Conservation (phyloP, 2,113 vertebrate species). For the Terrapene triunguis region DNA sequence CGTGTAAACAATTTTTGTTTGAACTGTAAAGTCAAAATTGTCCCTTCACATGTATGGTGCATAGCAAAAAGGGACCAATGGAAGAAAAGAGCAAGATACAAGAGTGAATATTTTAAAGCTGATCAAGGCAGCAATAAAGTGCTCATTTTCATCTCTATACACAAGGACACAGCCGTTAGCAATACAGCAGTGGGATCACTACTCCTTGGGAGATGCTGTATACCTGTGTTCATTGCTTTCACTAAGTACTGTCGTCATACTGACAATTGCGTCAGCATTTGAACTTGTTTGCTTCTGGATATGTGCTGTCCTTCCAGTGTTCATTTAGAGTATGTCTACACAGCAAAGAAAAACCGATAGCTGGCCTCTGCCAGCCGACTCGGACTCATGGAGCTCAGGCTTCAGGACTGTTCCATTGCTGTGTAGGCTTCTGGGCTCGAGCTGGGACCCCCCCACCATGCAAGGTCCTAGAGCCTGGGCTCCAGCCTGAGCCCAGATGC, state of each 20-base stretch:
- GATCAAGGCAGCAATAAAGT: neutral
- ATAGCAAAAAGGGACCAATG: neutral
- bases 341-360: neutral
- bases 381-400: neutral
- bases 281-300: neutral
- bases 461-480: neutral
- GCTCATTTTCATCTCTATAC: neutral
- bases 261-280: neutral
- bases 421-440: neutral
- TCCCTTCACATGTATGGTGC: neutral
- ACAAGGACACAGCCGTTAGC: neutral
- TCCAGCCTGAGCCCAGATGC: neutral
- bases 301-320: neutral
- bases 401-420: neutral
- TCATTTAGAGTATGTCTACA: neutral
- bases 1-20: neutral
- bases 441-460: neutral
- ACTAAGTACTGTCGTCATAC: neutral
- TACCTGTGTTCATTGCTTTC: accelerated
- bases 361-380: neutral
- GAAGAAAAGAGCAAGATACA: neutral
- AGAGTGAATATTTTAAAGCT: neutral
- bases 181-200: neutral
- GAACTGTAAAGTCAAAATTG: neutral
- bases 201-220: neutral